Evolutionary conservation across 1,140 invertebrate species (phyloP).

Genomic region (Vanessa tameamea): DNA sequence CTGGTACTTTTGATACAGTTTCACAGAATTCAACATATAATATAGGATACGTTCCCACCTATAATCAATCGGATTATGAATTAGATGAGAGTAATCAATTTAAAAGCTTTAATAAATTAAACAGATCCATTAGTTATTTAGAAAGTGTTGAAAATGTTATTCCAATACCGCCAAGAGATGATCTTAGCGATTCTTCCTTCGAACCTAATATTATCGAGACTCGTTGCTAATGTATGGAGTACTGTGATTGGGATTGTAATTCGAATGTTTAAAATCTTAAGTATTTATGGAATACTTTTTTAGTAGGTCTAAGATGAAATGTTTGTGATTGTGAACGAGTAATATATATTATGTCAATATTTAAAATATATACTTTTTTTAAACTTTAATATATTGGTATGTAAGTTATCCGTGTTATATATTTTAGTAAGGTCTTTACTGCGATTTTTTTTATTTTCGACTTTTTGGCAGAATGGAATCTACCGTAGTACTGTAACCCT

Average conservation of each 20-base stretch:
- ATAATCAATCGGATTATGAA: constrained; percentile 9
- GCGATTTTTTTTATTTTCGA: no score
- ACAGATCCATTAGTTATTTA: constrained; percentile 28
- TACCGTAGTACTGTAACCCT: no score
- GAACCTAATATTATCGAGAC: constrained; percentile 53
- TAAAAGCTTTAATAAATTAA: constrained; percentile 8
- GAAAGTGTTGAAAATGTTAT: neutral
- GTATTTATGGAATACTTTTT: neutral
- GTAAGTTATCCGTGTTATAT: no score
- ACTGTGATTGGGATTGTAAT: constrained; percentile 4
- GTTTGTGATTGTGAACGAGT: no score
- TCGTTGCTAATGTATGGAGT: constrained; percentile 41
- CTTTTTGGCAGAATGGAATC: no score
- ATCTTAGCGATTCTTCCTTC: constrained; percentile 35
- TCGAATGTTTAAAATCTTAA: constrained; percentile 14
- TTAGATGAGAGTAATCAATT: constrained; percentile 21
- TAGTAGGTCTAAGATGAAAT: no score
- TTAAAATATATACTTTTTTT: no score
- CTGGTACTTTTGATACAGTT: constrained; percentile 7
- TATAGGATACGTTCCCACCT: constrained; percentile 3
- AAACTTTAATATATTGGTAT: no score
- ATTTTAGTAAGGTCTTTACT: no score
- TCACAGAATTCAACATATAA: constrained; percentile 20
- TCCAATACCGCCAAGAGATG: constrained; percentile 16
- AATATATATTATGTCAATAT: no score